phyloP scores from a whole-genome alignment of 1,140 invertebrate genomes.

The Spodoptera litura region DNA sequence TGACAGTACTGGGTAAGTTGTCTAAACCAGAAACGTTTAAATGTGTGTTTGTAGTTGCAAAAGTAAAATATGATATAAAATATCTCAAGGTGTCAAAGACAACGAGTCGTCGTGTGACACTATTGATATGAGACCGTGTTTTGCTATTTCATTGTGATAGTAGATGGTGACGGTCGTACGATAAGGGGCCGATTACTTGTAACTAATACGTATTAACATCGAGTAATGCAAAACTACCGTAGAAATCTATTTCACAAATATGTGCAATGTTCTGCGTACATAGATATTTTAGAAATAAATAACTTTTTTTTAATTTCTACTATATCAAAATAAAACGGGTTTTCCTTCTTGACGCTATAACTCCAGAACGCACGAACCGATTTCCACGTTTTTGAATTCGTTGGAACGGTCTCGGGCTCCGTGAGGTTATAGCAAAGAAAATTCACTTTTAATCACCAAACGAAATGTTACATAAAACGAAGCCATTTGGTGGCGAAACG shows the following conservation, averaged over 20 bases:
- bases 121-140: slow-evolving; percentile 52
- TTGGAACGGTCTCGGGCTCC: no score
- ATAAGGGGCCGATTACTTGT: slow-evolving; percentile 62
- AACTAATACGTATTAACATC: slow-evolving; percentile 39
- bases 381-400: no score
- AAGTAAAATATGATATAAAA: slow-evolving; percentile 9
- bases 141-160: slow-evolving; percentile 59
- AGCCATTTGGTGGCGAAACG: no score
- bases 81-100: slow-evolving; percentile 29
- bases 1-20: slow-evolving; percentile 88
- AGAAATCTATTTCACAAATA: slow-evolving; percentile 31
- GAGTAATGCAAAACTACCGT: slow-evolving; percentile 29
- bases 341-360: no score
- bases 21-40: background rate
- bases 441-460: no score
- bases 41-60: background rate
- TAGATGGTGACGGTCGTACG: slow-evolving; percentile 53
- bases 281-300: background rate
- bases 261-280: background rate
- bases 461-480: no score
- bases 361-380: no score
- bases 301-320: no score
- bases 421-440: no score
- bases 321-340: no score
- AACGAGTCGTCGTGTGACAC: slow-evolving; percentile 10